Conservation (phyloP, 2,113 vertebrate species). For the Macquaria australasica region DNA sequence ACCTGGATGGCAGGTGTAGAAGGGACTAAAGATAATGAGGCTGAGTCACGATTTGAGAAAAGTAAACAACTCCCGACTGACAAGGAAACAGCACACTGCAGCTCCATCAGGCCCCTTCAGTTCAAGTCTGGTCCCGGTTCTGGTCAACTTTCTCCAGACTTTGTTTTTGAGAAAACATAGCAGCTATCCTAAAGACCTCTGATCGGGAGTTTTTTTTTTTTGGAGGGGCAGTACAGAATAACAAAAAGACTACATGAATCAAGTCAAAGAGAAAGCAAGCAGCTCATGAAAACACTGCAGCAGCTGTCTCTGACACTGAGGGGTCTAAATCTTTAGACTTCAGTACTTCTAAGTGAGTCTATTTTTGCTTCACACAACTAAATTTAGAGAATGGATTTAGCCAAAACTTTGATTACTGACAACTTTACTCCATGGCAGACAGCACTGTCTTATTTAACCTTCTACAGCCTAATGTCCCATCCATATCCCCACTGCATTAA, state of each 20-base stretch:
- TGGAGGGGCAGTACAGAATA: not conserved
- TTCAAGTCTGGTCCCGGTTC: not conserved
- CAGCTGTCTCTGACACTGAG: constrained; percentile 47
- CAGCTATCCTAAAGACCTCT: not conserved
- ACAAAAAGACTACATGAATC: constrained; percentile 17
- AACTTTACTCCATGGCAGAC: constrained; percentile 21
- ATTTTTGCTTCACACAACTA: constrained; percentile 65
- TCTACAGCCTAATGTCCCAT: not conserved
- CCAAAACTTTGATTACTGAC: constrained; percentile 53
- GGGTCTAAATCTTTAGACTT: constrained; percentile 36
- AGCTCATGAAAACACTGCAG: constrained; percentile 25
- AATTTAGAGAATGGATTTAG: constrained; percentile 58
- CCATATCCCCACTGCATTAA: not conserved
- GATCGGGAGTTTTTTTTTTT: constrained; percentile 2
- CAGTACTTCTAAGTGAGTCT: constrained; percentile 51
- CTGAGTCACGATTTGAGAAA: constrained; percentile 39
- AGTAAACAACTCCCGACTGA: constrained; percentile 57
- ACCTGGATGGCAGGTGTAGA: constrained; percentile 63
- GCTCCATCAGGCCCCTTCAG: constrained; percentile 7
- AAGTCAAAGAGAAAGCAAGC: constrained; percentile 28
- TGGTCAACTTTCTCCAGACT: constrained; percentile 22
- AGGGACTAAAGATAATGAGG: constrained; percentile 44
- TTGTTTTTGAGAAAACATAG: not conserved
- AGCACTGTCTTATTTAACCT: not conserved
- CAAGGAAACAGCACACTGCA: constrained; percentile 17